phyloP scores from a whole-genome alignment of 1,140 invertebrate species.

The Drosophila sp. region DNA sequence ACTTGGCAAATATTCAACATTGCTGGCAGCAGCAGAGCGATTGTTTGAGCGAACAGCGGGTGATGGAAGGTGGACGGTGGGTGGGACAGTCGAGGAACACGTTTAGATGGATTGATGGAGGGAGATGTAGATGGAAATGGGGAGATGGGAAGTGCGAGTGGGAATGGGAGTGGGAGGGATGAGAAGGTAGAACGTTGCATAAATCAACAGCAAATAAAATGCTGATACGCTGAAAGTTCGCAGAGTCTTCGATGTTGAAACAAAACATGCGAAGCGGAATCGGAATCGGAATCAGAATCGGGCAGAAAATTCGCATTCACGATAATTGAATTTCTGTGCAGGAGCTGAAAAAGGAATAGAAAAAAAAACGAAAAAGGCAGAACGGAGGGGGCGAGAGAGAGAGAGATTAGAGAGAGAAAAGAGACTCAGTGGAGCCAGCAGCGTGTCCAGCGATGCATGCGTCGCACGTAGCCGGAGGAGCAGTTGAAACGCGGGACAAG shows the following conservation, averaged over 20 bases:
- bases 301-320: conserved; percentile 80
- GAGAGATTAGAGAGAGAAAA: conserved; percentile 21
- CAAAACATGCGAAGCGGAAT: conserved; percentile 82
- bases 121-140: not conserved
- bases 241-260: conserved; percentile 72
- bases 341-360: conserved; percentile 56
- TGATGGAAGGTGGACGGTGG: conserved; percentile 13
- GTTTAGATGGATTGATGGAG: conserved; percentile 4
- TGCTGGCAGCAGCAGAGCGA: conserved; percentile 46
- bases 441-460: conserved; percentile 81
- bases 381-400: conserved; percentile 26
- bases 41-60: conserved; percentile 49
- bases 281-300: conserved; percentile 60
- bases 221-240: conserved; percentile 84
- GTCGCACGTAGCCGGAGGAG: conserved; percentile 77
- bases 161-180: not conserved
- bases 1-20: conserved; percentile 84
- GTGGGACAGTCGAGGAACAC: conserved; percentile 23
- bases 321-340: conserved; percentile 83
- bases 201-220: conserved; percentile 84
- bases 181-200: conserved; percentile 60
- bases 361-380: conserved; percentile 31
- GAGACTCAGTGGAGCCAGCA: conserved; percentile 49
- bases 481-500: conserved; percentile 34
- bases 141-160: not conserved